Conservation (phyloP, 2,888 invertebrate species). For the Galeruca laticollis region DNA sequence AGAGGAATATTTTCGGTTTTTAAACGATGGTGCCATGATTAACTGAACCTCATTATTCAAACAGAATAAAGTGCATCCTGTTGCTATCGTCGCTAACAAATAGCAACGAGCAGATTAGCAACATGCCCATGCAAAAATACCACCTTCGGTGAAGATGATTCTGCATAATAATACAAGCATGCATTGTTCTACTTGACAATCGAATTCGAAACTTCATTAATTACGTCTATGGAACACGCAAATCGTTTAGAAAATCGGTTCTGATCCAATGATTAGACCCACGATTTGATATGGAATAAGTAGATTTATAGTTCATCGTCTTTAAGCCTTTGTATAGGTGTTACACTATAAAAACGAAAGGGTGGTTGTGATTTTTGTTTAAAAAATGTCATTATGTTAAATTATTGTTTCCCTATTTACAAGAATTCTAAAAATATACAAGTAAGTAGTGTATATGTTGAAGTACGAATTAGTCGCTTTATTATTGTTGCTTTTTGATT, state of each 20-base stretch:
- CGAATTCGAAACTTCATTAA: conserved; percentile 18
- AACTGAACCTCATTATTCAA: conserved; percentile 64
- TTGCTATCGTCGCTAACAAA: conserved; percentile 58
- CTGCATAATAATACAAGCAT: conserved; percentile 32
- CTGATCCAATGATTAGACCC: no score
- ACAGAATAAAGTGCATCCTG: conserved; percentile 61
- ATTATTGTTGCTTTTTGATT: no score
- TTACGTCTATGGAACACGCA: conserved; percentile 28
- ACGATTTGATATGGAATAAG: no score
- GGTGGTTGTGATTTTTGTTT: no score
- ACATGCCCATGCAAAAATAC: conserved; percentile 48
- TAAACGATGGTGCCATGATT: conserved; percentile 63
- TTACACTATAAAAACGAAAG: no score
- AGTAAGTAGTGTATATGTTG: no score
- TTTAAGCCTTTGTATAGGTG: no score
- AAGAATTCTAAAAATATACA: no score
- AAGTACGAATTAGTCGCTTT: no score
- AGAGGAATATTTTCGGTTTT: conserved; percentile 65
- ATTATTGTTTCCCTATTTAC: no score
- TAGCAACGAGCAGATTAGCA: conserved; percentile 52
- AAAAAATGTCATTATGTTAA: no score
- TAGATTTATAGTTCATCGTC: no score
- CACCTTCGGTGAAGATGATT: conserved; percentile 46
- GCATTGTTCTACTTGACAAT: conserved; percentile 30
- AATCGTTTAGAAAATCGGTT: not conserved